These are phyloP conservation scores for Poecilia latipinna DNA, from an alignment of 2,113 vertebrate species.

Conservation along the genomic window DNA sequence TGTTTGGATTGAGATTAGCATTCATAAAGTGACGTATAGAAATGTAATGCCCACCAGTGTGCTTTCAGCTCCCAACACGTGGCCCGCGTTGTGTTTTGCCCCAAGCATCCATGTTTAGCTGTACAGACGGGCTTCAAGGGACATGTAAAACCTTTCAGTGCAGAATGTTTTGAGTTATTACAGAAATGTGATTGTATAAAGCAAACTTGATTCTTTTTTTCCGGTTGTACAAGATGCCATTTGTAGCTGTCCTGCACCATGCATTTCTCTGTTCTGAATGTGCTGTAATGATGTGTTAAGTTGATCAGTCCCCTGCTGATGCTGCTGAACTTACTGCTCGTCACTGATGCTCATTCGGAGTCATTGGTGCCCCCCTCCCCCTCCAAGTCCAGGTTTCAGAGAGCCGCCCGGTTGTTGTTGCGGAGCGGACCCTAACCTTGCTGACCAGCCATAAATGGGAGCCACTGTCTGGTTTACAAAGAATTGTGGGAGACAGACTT, in stretches of 20 bases:
- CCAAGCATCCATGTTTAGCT: constrained; percentile 53
- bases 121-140: constrained; percentile 66
- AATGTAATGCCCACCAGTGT: constrained; percentile 70
- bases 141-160: constrained; percentile 50
- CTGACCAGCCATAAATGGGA: constrained; percentile 63
- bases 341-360: constrained; percentile 48
- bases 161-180: constrained; percentile 66
- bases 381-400: constrained; percentile 8
- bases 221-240: constrained; percentile 46
- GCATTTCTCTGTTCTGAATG: constrained; percentile 68
- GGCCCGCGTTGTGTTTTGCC: constrained; percentile 49
- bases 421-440: constrained; percentile 73
- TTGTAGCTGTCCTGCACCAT: constrained; percentile 54
- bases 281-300: constrained; percentile 61
- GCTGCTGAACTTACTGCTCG: constrained; percentile 76
- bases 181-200: constrained; percentile 77
- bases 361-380: not conserved
- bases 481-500: constrained; percentile 58
- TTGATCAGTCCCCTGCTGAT: constrained; percentile 66
- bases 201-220: constrained; percentile 58
- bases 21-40: constrained; percentile 64
- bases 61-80: constrained; percentile 50
- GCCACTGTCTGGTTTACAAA: constrained; percentile 63
- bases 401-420: constrained; percentile 22
- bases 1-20: constrained; percentile 71